A percentile compares a stretch with the other conserved stretches of the same genome.
phyloP scores from a whole-genome alignment of 2,888 invertebrate genomes.

The Eretmocerus hayati region DNA sequence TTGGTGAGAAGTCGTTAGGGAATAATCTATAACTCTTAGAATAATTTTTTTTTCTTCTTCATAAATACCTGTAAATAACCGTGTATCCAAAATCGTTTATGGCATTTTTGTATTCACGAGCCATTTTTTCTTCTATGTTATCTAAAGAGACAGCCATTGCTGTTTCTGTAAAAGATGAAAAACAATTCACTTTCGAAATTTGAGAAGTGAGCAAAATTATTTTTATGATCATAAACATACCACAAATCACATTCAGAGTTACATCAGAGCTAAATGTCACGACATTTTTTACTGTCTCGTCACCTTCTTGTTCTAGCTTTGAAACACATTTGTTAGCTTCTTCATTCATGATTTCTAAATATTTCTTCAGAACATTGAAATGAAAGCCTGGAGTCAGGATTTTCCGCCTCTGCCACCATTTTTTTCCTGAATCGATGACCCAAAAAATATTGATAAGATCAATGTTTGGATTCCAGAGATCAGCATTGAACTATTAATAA shows the following conservation, averaged over 20 bases:
- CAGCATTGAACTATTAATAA: too few species aligned
- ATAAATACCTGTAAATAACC: slow-evolving; percentile 26
- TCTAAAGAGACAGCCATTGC: slow-evolving; percentile 13
- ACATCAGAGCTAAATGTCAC: slow-evolving; percentile 11
- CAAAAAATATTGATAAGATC: not conserved
- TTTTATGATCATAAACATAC: slow-evolving; percentile 5
- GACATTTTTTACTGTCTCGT: slow-evolving; percentile 8
- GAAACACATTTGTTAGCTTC: slow-evolving; percentile 12
- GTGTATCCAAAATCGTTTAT: slow-evolving; percentile 48
- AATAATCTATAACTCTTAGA: not conserved
- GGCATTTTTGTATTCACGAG: slow-evolving; percentile 50
- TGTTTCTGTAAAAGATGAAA: slow-evolving; percentile 6
- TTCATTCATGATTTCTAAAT: slow-evolving; percentile 13
- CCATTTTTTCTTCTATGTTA: slow-evolving; percentile 38
- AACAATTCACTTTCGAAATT: not conserved
- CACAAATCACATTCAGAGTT: slow-evolving; percentile 23
- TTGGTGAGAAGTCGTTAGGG: too few species aligned
- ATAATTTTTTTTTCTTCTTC: too few species aligned
- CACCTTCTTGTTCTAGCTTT: slow-evolving; percentile 9
- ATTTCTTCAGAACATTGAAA: slow-evolving; percentile 17
- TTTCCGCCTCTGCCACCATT: slow-evolving; percentile 20
- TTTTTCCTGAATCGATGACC: slow-evolving; percentile 8
- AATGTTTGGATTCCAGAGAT: not conserved
- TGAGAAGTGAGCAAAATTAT: not conserved
- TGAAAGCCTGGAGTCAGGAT: slow-evolving; percentile 20